Percentiles rank a stretch among this genome's conserved stretches.
Evolutionary conservation across 2,888 invertebrate genomes (phyloP).

Genomic region (Hemithea aestivaria): DNA sequence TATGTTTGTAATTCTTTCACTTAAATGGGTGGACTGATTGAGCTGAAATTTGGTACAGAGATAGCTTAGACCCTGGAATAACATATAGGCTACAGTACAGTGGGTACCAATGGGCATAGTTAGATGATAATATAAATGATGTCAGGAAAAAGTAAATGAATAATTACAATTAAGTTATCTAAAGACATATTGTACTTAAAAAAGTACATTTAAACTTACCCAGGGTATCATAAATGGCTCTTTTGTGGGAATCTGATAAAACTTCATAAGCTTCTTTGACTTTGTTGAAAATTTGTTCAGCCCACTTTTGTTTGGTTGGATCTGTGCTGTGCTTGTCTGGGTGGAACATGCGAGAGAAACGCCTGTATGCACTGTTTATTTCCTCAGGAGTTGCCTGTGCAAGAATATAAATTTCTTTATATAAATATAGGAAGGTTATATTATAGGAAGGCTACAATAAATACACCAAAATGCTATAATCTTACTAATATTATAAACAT

Average conservation of each 20-base stretch:
- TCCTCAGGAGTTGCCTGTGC: slow-evolving; percentile 93
- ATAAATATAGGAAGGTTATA: too few species aligned
- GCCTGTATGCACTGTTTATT: slow-evolving; percentile 95
- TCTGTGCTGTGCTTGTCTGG: slow-evolving; percentile 96
- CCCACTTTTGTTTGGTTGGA: slow-evolving; percentile 89
- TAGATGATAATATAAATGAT: too few species aligned
- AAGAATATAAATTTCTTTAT: not conserved
- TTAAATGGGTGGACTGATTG: too few species aligned
- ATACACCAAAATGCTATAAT: too few species aligned
- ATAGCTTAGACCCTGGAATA: too few species aligned
- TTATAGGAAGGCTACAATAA: too few species aligned
- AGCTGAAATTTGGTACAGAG: too few species aligned
- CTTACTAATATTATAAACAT: too few species aligned
- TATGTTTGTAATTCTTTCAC: too few species aligned
- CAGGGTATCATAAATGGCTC: slow-evolving; percentile 95
- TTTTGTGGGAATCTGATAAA: slow-evolving; percentile 93
- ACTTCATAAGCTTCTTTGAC: slow-evolving; percentile 97
- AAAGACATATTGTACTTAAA: slow-evolving; percentile 1
- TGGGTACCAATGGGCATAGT: too few species aligned
- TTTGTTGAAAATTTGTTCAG: slow-evolving; percentile 94
- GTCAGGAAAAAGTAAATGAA: too few species aligned
- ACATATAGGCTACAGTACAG: too few species aligned
- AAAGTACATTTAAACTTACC: slow-evolving; percentile 44
- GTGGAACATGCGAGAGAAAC: slow-evolving; percentile 95
- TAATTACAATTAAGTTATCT: not conserved